phyloP scores from a whole-genome alignment of 2,888 invertebrate species.

The Microctonus hyperodae region DNA sequence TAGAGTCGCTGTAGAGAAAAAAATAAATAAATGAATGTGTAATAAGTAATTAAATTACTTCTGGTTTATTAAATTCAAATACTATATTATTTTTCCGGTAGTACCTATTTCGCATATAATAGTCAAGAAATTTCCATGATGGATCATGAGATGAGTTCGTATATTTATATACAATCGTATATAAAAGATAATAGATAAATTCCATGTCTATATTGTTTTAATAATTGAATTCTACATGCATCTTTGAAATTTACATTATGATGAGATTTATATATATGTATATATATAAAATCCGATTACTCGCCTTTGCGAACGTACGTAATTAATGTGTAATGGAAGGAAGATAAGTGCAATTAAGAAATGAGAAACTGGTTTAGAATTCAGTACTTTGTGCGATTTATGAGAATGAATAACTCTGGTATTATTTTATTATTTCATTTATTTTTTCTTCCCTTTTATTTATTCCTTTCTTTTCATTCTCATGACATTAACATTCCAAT shows the following conservation, averaged over 20 bases:
- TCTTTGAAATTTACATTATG: not conserved
- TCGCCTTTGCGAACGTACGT: not conserved
- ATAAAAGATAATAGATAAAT: not conserved
- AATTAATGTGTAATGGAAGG: constrained; percentile 10
- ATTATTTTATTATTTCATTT: not conserved
- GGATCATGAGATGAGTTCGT: not conserved
- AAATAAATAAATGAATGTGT: not conserved
- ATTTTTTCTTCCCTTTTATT: no score
- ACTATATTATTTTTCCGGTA: not conserved
- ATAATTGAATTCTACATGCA: constrained; percentile 4
- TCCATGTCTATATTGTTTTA: not conserved
- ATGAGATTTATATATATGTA: not conserved
- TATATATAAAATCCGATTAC: constrained; percentile 8
- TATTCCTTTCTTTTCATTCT: not conserved
- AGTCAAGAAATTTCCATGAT: not conserved
- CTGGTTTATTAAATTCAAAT: not conserved
- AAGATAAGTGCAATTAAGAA: constrained; percentile 2
- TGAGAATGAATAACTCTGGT: not conserved
- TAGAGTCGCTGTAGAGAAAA: constrained; percentile 74
- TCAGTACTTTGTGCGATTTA: not conserved
- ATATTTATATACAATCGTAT: not conserved
- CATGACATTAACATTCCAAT: constrained; percentile 4
- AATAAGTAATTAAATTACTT: not conserved
- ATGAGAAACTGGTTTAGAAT: constrained; percentile 1
- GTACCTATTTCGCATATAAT: not conserved